A percentile compares a stretch with the other conserved stretches of the same genome.
Conservation (phyloP, 1,140 invertebrate genomes). For the Drosophila neocordata region DNA sequence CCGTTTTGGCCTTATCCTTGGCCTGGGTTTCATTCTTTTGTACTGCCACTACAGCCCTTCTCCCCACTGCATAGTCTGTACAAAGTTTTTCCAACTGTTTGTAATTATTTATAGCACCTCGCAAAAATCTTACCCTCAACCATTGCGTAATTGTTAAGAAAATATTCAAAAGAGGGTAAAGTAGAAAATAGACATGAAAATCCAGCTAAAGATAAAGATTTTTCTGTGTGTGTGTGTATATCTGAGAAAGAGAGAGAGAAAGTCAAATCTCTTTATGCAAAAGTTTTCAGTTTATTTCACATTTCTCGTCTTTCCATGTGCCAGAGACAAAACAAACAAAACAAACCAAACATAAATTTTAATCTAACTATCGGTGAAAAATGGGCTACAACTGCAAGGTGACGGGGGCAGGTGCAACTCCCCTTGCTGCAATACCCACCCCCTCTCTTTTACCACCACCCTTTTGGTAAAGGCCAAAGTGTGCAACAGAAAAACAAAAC, state of each 20-base stretch:
- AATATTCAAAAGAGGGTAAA: neutral
- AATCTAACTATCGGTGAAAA: conserved; percentile 6
- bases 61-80: neutral
- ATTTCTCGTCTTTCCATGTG: too few species aligned
- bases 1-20: neutral
- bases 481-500: conserved; percentile 31
- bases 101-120: conserved; percentile 75
- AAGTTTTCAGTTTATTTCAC: neutral
- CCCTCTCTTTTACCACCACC: neutral
- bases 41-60: neutral
- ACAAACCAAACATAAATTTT: conserved; percentile 17
- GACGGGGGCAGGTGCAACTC: conserved; percentile 57
- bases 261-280: conserved; percentile 2
- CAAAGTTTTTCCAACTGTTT: conserved; percentile 61
- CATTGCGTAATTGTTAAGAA: conserved; percentile 7
- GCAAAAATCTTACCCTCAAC: conserved; percentile 9
- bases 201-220: too few species aligned
- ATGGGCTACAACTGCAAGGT: neutral
- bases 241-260: neutral
- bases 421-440: conserved; percentile 42
- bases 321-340: conserved; percentile 1
- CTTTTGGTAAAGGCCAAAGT: conserved; percentile 63
- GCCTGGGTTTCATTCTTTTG: too few species aligned
- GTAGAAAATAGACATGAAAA: too few species aligned
- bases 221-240: too few species aligned